phyloP scores from a whole-genome alignment of 2,888 invertebrate genomes.

The Candidula unifasciata region DNA sequence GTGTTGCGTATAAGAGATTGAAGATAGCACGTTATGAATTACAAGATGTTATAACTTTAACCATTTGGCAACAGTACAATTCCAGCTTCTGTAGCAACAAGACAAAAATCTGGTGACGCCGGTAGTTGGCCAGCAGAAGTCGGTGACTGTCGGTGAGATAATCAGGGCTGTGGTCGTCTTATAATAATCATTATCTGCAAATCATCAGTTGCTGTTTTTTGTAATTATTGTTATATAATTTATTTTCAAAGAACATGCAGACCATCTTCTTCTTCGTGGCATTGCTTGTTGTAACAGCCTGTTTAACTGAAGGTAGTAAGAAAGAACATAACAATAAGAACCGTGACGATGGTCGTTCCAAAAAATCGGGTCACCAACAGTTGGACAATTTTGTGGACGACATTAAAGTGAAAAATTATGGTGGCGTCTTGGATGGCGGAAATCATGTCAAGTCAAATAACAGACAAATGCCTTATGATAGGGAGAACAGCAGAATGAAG shows the following conservation, averaged over 20 bases:
- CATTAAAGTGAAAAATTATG: neutral
- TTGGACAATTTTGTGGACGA: conserved; percentile 11
- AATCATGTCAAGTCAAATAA: neutral
- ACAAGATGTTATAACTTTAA: too few relatives aligned
- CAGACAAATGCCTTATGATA: neutral
- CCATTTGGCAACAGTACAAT: too few relatives aligned
- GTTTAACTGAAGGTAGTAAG: neutral
- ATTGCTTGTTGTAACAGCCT: neutral
- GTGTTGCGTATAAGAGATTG: too few relatives aligned
- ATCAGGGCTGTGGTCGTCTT: too few relatives aligned
- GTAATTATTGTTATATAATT: neutral
- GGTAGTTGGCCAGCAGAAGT: neutral
- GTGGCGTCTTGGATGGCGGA: neutral
- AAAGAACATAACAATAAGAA: neutral
- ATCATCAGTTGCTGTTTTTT: neutral
- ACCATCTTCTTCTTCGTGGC: neutral
- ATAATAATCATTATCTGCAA: neutral
- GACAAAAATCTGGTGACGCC: conserved; percentile 5
- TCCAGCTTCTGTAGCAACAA: too few relatives aligned
- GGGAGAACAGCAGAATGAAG: neutral
- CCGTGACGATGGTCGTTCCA: neutral
- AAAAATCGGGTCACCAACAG: neutral
- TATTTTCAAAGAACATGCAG: neutral
- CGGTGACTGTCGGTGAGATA: too few relatives aligned
- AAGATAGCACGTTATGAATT: too few relatives aligned